Conservation (phyloP, 2,797 vertebrate species). For the Hemitrygon akajei region DNA sequence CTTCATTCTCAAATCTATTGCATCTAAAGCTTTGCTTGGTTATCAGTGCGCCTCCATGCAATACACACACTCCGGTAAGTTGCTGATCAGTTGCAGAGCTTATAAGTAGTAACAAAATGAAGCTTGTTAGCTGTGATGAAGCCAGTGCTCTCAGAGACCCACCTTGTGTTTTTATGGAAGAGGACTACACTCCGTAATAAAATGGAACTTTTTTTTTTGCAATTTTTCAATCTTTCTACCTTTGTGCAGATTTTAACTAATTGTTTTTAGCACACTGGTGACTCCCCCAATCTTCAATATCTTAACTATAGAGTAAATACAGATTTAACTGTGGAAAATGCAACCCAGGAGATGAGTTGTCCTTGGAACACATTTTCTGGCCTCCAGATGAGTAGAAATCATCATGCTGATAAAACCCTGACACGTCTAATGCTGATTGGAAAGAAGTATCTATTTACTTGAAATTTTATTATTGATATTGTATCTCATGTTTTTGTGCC, state of each 20-base stretch:
- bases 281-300: background rate
- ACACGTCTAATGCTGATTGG: background rate
- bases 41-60: constrained; percentile 12
- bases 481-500: background rate
- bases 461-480: background rate
- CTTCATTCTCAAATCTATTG: constrained; percentile 19
- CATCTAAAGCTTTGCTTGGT: constrained; percentile 34
- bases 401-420: too few relatives aligned
- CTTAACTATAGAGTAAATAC: background rate
- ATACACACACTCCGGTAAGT: background rate
- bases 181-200: background rate
- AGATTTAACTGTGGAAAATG: background rate
- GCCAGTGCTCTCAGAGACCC: background rate
- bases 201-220: background rate
- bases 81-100: constrained; percentile 10
- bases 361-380: background rate
- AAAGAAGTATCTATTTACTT: background rate
- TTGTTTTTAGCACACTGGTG: background rate
- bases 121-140: background rate
- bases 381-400: background rate
- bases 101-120: constrained; percentile 28
- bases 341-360: background rate
- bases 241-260: background rate
- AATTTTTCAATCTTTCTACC: background rate
- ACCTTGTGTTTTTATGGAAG: background rate